Evolutionary conservation across 2,888 invertebrate genomes (phyloP), one percentile per base, ranked within the genome.

Genomic region (Coronaproctus castanopsis): DNA sequence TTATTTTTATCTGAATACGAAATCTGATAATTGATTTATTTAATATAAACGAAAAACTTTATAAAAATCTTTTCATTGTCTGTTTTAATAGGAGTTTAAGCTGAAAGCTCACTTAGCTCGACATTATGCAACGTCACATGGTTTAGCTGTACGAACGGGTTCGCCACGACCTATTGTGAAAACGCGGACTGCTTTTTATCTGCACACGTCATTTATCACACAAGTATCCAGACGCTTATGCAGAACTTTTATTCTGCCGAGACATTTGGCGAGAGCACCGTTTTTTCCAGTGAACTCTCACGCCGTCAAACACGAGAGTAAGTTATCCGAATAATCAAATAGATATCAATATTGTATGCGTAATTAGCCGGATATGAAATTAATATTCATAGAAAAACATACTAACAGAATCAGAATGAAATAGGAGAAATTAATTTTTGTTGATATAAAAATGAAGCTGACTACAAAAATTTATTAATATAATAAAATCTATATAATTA

Each of bases 131-230:
- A 88, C 88, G 66, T 87, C 89, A 60, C 95, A 95, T 75, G 88
- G 88, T 61, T 68, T 77, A 62, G 79, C 83, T 60, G 80, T 87
- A 68, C 76, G 83, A 65, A 77, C 83, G 18, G 82, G 83, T 63
- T 85, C 85, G 55, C 85, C 92, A 62, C 80, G 92, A 60, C 93
- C 95, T 57, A 90, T 95, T 54, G 91, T 93, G 91, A 95, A 95
- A 77, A 95, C 95, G 58, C 81, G 95, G 69, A 91, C 93, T 66
- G 93, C 95, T 62, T 95, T 96, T 77, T 93, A 91, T 77, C 78
- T 95, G 70, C 85, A 87, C 72, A 92, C 89, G 59, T 91, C 92
- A 68, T 84, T 89, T 61, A 79, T 90, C 71, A 92, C 93, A 62
- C 80, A 90, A 67, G 82, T 92, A 64, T 91, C 93, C 59, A 81